Evolutionary conservation across 2,888 invertebrate genomes (phyloP).

Genomic region (Hedya salicella): DNA sequence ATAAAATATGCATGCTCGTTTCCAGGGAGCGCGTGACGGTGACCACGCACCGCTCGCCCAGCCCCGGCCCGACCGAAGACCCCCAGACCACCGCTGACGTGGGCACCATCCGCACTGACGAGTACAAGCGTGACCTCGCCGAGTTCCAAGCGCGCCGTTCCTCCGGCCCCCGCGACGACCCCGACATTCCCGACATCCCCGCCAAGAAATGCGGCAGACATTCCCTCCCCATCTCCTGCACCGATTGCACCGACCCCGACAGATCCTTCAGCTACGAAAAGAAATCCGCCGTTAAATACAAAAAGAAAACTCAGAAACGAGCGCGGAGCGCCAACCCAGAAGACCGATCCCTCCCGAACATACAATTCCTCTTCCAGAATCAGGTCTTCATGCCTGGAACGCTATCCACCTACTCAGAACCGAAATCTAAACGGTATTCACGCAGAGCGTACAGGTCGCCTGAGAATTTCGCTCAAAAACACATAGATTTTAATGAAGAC

Average conservation of each 20-base stretch:
- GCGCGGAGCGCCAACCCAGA: constrained; percentile 63
- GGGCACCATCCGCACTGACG: constrained; percentile 79
- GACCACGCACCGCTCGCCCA: constrained; percentile 65
- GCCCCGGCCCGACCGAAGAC: constrained; percentile 53
- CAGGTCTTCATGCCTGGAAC: constrained; percentile 81
- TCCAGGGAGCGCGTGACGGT: constrained; percentile 78
- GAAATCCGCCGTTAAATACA: constrained; percentile 73
- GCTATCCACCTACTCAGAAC: constrained; percentile 66
- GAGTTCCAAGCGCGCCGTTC: constrained; percentile 80
- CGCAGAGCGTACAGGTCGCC: constrained; percentile 60
- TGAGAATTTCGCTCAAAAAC: constrained; percentile 66
- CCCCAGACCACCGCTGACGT: constrained; percentile 55
- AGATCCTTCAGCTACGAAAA: constrained; percentile 77
- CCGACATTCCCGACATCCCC: constrained; percentile 64
- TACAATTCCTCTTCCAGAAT: constrained; percentile 81
- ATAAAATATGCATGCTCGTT: constrained; percentile 15
- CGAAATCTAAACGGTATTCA: constrained; percentile 56
- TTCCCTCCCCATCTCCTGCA: constrained; percentile 75
- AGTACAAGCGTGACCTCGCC: constrained; percentile 78
- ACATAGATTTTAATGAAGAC: constrained; percentile 71
- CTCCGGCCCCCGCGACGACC: constrained; percentile 60
- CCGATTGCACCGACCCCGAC: constrained; percentile 73
- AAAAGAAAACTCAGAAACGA: constrained; percentile 67
- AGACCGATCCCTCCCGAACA: constrained; percentile 68
- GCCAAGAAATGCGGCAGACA: constrained; percentile 74